Evolutionary conservation across 2,797 vertebrate species (phyloP).

Genomic region (Bufotes viridis): DNA sequence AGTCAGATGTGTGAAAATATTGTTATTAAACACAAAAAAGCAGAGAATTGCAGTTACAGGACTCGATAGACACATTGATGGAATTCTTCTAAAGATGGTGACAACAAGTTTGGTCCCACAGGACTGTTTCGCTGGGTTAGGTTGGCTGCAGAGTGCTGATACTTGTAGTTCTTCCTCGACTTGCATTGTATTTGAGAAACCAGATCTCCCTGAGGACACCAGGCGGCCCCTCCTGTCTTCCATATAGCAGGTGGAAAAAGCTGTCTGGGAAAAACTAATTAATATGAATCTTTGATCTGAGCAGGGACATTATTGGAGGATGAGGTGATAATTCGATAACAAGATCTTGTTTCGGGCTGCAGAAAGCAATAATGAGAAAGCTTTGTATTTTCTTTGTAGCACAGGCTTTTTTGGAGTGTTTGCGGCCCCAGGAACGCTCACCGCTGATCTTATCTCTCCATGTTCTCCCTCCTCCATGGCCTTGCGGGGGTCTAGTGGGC

Average conservation of each 20-base stretch:
- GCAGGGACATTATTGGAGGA: constrained; percentile 26
- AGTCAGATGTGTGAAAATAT: constrained; percentile 33
- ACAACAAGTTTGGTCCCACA: not conserved
- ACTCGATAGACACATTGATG: not conserved
- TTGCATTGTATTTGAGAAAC: not conserved
- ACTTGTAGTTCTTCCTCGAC: not conserved
- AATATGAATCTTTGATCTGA: constrained; percentile 42
- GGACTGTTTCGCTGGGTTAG: not conserved
- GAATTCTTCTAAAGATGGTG: not conserved
- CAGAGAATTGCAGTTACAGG: not conserved
- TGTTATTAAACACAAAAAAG: constrained; percentile 43
- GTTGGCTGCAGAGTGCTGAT: not conserved
- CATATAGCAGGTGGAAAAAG: constrained; percentile 21
- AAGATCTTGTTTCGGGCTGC: not conserved
- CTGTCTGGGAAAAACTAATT: constrained; percentile 47
- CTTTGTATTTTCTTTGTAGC: constrained; percentile 12
- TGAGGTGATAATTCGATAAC: constrained; percentile 42
- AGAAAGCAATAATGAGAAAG: constrained; percentile 25
- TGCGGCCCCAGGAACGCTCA: not conserved
- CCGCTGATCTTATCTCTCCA: constrained; percentile 16
- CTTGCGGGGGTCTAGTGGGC: not conserved
- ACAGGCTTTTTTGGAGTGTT: constrained; percentile 5
- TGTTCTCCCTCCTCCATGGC: not conserved
- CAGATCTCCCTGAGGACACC: not conserved
- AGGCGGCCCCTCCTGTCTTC: constrained; percentile 18